phyloP scores from a whole-genome alignment of 2,797 vertebrate genomes.

The Sebastes glaucus region DNA sequence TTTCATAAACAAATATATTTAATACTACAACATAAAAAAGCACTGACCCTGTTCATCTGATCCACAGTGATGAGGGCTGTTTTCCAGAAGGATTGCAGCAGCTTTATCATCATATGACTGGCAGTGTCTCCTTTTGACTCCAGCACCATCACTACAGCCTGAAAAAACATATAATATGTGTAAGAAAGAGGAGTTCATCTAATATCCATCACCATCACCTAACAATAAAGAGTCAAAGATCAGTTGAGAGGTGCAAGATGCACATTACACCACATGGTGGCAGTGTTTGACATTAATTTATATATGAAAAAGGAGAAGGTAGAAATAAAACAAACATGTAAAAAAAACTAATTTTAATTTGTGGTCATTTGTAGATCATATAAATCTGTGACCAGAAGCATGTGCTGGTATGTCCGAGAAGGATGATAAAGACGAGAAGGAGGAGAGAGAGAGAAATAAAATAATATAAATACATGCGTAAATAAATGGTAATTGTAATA shows the following conservation, averaged over 20 bases:
- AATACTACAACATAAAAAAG: background rate
- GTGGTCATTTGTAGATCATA: background rate
- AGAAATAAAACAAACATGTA: background rate
- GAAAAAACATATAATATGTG: background rate
- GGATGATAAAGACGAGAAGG: too few relatives aligned
- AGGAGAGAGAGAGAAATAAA: too few relatives aligned
- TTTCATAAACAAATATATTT: background rate
- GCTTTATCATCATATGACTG: slow-evolving; percentile 85
- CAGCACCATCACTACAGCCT: slow-evolving; percentile 90
- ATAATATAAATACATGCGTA: too few relatives aligned
- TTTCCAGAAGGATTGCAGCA: slow-evolving; percentile 89
- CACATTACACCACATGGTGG: slow-evolving; percentile 40
- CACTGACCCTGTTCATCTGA: slow-evolving; percentile 90
- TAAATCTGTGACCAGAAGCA: background rate
- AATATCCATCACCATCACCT: background rate
- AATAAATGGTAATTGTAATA: too few relatives aligned
- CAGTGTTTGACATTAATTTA: slow-evolving; percentile 23
- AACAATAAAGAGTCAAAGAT: background rate
- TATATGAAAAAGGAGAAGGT: background rate
- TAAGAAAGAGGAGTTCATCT: background rate
- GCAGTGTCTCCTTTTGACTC: slow-evolving; percentile 86
- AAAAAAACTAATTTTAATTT: background rate
- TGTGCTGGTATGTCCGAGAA: too few relatives aligned
- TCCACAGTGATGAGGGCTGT: slow-evolving; percentile 89
- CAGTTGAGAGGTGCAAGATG: background rate